Base-by-base conservation (phyloP, 2,888 invertebrate species). In the Amphipyra berbera region DNA sequence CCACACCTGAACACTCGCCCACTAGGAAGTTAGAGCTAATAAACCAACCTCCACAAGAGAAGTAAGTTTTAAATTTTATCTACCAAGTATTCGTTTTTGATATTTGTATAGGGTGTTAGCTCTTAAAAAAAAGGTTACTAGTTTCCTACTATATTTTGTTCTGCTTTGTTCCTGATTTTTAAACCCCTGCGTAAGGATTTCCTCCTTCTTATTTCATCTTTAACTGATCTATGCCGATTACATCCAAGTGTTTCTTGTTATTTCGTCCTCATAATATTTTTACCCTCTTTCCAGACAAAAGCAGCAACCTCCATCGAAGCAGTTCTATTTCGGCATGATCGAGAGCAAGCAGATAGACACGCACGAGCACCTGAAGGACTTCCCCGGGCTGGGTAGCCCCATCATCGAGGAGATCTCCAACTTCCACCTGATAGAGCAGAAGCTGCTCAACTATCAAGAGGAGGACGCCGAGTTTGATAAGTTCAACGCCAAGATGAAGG, bases 271-370 rank as follows among this genome's bases (percentile, higher is more conserved):
- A 47, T 27, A 21, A 2, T 0, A 6, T 1, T 48, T 35, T 9
- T 5, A 15, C 9, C 21, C 3, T 44, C 1, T 57, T 84, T 84
- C n/a, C 78, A 93, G 92, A 57, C 84, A 83, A 76, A 90, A 88
- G 10, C 78, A 89, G 62, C 69, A 85, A 21, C 82, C 89, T 2
- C 94, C 94, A 49, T 94, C 94, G 0, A 95, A 94, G 56, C 94
- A 95, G 60, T 97, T 97, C 88, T 97, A 97, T 90, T 97, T 97
- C 83, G 97, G 97, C 40, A 97, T 97, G 97, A 96, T 96, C 70
- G 95, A 96, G 73, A 92, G 90, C 73, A 91, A 92, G 49, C 91
- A 92, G 50, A 77, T 88, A 0, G 86, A 88, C 47, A 75, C 84
- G 0, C 82, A 87, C 33, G 91, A 95, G 38, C 88, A 91, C 58